Percentiles rank a stretch among this genome's conserved stretches.
These are phyloP conservation scores for Drymodes brunneopygia DNA, from an alignment of 2,113 vertebrate species.

Conservation along the genomic window DNA sequence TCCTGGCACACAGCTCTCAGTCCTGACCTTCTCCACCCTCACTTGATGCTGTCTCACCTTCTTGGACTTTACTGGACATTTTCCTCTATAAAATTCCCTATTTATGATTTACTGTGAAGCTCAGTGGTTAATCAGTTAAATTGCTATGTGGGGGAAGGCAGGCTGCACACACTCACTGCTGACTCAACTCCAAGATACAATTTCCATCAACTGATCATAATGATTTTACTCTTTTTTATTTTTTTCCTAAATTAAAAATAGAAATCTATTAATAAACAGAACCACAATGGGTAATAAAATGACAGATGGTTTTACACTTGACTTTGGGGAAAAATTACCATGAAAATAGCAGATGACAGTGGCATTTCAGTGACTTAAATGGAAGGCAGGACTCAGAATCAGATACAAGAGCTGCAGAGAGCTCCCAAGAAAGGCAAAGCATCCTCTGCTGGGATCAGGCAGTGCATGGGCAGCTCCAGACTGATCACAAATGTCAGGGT, in stretches of 20 bases:
- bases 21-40: not conserved
- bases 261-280: constrained; percentile 53
- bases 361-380: constrained; percentile 36
- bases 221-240: not conserved
- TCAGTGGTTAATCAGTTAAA: not conserved
- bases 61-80: not conserved
- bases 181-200: constrained; percentile 20
- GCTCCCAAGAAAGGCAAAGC: constrained; percentile 36
- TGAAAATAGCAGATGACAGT: constrained; percentile 35
- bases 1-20: not conserved
- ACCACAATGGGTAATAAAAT: constrained; percentile 30
- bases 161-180: not conserved
- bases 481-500: not conserved
- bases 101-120: not conserved
- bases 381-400: not conserved
- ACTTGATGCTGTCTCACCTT: not conserved
- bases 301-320: constrained; percentile 48
- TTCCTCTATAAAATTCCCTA: not conserved
- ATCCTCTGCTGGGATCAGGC: not conserved
- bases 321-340: constrained; percentile 31
- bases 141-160: not conserved
- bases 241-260: not conserved
- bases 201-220: constrained; percentile 29
- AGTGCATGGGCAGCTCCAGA: not conserved
- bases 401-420: not conserved